phyloP scores from a whole-genome alignment of 2,797 vertebrate genomes.

The Choloepus didactylus region DNA sequence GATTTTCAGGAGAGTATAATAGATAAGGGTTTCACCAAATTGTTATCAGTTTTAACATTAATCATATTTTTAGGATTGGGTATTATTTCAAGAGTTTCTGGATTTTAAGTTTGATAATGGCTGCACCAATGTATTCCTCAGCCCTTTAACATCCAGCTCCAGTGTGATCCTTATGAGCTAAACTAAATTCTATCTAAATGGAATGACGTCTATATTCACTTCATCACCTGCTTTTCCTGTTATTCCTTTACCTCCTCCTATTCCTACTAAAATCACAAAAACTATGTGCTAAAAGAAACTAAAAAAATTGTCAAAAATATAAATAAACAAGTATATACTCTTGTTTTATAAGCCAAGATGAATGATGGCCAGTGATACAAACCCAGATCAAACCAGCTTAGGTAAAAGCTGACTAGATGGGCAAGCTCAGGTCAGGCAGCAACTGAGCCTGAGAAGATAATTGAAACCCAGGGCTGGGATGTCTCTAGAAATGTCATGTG shows the following conservation, averaged over 20 bases:
- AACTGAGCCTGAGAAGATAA: neutral
- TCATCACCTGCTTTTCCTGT: neutral
- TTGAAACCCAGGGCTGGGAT: neutral
- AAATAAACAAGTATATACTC: neutral
- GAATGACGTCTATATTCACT: neutral
- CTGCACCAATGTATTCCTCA: neutral
- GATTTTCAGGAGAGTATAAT: neutral
- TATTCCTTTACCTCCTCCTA: neutral
- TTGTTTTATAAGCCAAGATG: neutral
- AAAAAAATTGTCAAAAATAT: neutral
- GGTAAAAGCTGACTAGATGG: neutral
- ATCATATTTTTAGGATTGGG: neutral
- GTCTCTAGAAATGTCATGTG: neutral
- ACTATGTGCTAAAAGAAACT: neutral
- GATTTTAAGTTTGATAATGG: neutral
- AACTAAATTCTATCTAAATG: neutral
- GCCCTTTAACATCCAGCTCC: neutral
- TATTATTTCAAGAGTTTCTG: neutral
- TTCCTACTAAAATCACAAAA: conserved; percentile 1
- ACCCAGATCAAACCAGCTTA: neutral
- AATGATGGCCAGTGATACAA: neutral
- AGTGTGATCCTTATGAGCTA: neutral
- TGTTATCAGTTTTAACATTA: neutral
- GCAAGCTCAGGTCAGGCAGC: neutral
- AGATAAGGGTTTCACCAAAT: neutral